Conservation (phyloP, 2,113 vertebrate genomes). For the Hyperoodon ampullatus region DNA sequence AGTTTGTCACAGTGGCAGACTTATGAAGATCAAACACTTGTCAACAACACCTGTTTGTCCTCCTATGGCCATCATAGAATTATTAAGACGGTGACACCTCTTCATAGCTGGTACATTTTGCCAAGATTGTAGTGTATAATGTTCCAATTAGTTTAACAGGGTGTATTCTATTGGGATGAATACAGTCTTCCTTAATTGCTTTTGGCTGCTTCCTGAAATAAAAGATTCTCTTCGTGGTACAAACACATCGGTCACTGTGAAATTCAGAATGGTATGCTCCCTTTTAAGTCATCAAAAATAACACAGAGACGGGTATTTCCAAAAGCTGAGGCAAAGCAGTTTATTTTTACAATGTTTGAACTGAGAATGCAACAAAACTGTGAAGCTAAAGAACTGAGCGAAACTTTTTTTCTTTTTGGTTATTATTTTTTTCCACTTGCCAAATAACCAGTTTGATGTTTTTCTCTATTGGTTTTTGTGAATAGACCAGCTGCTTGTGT, state of each 20-base stretch:
- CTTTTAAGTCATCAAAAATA: constrained; percentile 60
- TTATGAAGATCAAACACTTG: constrained; percentile 86
- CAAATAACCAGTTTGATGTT: background rate
- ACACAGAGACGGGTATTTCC: constrained; percentile 44
- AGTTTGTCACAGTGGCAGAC: constrained; percentile 83
- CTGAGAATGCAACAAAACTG: constrained; percentile 32
- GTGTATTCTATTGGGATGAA: constrained; percentile 26
- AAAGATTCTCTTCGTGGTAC: constrained; percentile 34
- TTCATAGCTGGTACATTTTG: constrained; percentile 63
- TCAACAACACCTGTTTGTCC: constrained; percentile 89
- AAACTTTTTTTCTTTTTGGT: background rate
- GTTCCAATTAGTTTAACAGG: constrained; percentile 80
- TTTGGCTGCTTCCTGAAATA: constrained; percentile 62
- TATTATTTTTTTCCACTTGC: background rate
- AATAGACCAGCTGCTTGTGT: background rate
- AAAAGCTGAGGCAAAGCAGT: constrained; percentile 30
- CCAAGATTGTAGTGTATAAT: constrained; percentile 65
- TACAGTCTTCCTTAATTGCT: constrained; percentile 58
- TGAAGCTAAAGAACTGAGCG: constrained; percentile 20
- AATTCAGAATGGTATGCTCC: constrained; percentile 22
- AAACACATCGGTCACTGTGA: constrained; percentile 61
- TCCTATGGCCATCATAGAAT: constrained; percentile 78
- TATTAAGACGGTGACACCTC: constrained; percentile 77
- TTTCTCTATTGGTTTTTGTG: background rate
- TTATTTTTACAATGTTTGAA: constrained; percentile 59